Evolutionary conservation across 2,888 invertebrate genomes (phyloP), one percentile per base, ranked within the genome.

Genomic region (Corbicula japonica): DNA sequence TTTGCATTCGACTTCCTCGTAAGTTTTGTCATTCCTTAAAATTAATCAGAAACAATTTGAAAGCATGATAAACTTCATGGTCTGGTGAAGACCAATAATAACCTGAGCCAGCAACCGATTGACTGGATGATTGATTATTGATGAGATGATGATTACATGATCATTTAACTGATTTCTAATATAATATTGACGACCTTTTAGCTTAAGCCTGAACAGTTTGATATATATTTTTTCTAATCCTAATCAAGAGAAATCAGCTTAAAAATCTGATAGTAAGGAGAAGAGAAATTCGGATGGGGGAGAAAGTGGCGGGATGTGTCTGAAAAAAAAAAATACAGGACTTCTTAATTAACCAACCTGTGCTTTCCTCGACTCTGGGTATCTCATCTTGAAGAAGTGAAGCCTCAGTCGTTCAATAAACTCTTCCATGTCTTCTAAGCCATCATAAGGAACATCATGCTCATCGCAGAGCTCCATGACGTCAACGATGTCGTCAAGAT

Each of bases 381-480:
- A 30, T 2, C 30, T 34, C 26, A 58, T 35, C 46, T 83, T 83
- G 35, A 34, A 44, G 23, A 80, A 69, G 54, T 83, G 83, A 3
- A 83, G 41, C 28, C 54, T 65, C 1, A 83, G 65, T 23, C 83
- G 46, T 41, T 80, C 80, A 0, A 68, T 61, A 41, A 75, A 78
- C 32, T 83, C 83, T 0, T 83, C 80, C 5, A 83, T 26, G 35
- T 80, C 69, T 15, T 76, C 71, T 26, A 83, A 54, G 0, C 78
- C 83, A 4, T 83, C 83, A 48, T 70, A 76, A 1, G 80, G 80
- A 8, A 83, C 56, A 35, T 70, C 69, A 34, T 72, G 35, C 32
- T 70, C 61, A 0, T 83, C 83, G 66, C 83, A 80, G 2, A 80
- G 12, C 8, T 77, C 74, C 6, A 84, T 60, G 23, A 81, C 86